Evolutionary conservation across 2,888 invertebrate genomes (phyloP).

Genomic region (Cephus rjabovi): DNA sequence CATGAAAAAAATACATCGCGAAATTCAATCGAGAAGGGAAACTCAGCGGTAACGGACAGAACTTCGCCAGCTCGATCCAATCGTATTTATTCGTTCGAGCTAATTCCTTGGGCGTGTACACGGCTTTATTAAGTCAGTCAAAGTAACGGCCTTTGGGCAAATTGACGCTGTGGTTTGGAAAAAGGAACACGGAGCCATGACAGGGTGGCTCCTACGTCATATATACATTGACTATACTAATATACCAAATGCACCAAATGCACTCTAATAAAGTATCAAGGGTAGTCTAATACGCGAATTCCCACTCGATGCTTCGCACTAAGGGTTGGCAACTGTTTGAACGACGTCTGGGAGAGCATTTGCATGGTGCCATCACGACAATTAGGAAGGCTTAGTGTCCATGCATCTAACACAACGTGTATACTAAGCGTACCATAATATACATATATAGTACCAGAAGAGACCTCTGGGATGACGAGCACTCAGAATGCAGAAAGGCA

Average conservation of each 20-base stretch:
- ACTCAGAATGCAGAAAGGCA: conserved; percentile 50
- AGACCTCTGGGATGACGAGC: conserved; percentile 16
- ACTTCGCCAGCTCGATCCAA: not conserved
- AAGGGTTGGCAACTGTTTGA: not conserved
- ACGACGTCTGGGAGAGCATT: not conserved
- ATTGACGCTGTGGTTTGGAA: conserved; percentile 55
- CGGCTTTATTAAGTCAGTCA: conserved; percentile 42
- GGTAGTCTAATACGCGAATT: not conserved
- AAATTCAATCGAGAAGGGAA: not conserved
- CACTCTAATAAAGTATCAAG: not conserved
- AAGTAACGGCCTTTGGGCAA: conserved; percentile 49
- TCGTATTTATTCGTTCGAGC: conserved; percentile 47
- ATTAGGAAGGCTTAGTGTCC: not conserved
- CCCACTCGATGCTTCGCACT: not conserved
- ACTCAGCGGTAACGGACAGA: not conserved
- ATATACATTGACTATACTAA: not conserved
- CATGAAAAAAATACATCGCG: not conserved
- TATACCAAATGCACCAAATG: not conserved
- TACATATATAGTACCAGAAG: not conserved
- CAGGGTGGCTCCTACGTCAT: not conserved
- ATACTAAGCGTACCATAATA: not conserved
- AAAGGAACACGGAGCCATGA: conserved; percentile 19
- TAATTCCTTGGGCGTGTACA: conserved; percentile 50
- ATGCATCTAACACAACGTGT: not conserved
- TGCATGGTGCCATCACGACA: not conserved